phyloP scores from a whole-genome alignment of 2,888 invertebrate genomes.

The Mechanitis messenoides region DNA sequence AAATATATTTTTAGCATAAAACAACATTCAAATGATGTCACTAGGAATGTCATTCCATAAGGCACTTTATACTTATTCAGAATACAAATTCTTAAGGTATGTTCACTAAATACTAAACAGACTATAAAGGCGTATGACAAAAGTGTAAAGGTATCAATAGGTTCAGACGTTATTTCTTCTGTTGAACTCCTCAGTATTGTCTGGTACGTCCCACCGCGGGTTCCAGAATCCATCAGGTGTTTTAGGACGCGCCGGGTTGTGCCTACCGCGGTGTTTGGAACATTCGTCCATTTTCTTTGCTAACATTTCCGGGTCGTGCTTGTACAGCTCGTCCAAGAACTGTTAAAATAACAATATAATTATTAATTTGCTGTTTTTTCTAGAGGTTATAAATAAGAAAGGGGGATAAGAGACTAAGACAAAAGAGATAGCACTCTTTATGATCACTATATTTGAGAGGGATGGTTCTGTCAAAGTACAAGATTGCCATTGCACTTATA shows the following conservation, averaged over 20 bases:
- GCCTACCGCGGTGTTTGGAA: slow-evolving; percentile 58
- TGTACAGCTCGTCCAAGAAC: slow-evolving; percentile 64
- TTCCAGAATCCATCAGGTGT: slow-evolving; percentile 68
- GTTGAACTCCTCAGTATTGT: slow-evolving; percentile 65
- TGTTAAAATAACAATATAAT: slow-evolving; percentile 29
- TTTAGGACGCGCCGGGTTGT: slow-evolving; percentile 54
- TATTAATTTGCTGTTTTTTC: too few species aligned
- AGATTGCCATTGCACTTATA: too few species aligned
- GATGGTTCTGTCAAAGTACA: too few species aligned
- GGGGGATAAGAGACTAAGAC: too few species aligned
- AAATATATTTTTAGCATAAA: background rate
- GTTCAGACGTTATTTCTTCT: slow-evolving; percentile 48
- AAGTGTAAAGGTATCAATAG: slow-evolving; percentile 26
- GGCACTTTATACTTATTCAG: too few species aligned
- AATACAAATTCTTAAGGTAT: too few species aligned
- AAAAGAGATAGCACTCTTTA: too few species aligned
- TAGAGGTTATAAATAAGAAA: too few species aligned
- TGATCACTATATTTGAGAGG: too few species aligned
- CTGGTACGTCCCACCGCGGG: slow-evolving; percentile 62
- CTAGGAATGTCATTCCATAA: too few species aligned
- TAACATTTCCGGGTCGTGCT: slow-evolving; percentile 55
- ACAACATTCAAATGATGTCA: background rate
- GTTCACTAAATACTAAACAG: too few species aligned
- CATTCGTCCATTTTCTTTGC: slow-evolving; percentile 59
- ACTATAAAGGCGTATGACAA: too few species aligned